A percentile compares a stretch with the other conserved stretches of the same genome.
These are phyloP conservation scores for Mormyrus hasselquistii DNA, from an alignment of 2,797 vertebrate species.

Conservation along the genomic window DNA sequence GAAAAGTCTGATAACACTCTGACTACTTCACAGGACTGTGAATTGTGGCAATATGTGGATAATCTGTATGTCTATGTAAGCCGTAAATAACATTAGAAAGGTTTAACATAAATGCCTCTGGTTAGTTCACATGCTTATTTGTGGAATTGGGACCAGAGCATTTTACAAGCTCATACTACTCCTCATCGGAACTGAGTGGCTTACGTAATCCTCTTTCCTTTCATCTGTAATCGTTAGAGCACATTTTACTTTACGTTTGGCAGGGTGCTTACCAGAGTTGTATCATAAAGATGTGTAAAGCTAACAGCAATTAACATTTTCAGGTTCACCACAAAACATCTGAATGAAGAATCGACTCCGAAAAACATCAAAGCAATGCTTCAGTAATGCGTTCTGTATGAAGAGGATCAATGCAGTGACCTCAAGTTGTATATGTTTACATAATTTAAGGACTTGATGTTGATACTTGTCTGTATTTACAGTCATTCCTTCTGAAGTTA, in stretches of 20 bases:
- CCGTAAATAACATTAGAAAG: background rate
- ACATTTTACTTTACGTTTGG: background rate
- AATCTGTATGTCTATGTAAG: background rate
- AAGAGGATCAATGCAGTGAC: slow-evolving; percentile 84
- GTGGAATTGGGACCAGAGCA: background rate
- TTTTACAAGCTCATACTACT: background rate
- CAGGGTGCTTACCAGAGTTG: background rate
- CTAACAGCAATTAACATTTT: slow-evolving; percentile 18
- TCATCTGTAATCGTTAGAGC: background rate
- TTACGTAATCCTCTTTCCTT: background rate
- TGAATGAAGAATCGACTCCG: slow-evolving; percentile 97
- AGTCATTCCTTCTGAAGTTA: slow-evolving; percentile 76
- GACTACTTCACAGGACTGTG: background rate
- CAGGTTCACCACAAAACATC: slow-evolving; percentile 98
- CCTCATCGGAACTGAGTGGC: background rate
- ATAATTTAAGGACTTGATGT: slow-evolving; percentile 97
- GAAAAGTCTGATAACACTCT: background rate
- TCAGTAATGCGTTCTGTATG: slow-evolving; percentile 72
- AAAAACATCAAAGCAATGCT: slow-evolving; percentile 98
- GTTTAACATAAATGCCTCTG: background rate
- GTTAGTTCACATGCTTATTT: background rate
- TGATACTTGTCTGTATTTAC: slow-evolving; percentile 92
- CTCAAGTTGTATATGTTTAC: slow-evolving; percentile 99
- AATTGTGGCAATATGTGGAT: background rate
- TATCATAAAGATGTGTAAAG: background rate